phyloP scores from a whole-genome alignment of 1,140 invertebrate genomes.

The Myzus persicae region DNA sequence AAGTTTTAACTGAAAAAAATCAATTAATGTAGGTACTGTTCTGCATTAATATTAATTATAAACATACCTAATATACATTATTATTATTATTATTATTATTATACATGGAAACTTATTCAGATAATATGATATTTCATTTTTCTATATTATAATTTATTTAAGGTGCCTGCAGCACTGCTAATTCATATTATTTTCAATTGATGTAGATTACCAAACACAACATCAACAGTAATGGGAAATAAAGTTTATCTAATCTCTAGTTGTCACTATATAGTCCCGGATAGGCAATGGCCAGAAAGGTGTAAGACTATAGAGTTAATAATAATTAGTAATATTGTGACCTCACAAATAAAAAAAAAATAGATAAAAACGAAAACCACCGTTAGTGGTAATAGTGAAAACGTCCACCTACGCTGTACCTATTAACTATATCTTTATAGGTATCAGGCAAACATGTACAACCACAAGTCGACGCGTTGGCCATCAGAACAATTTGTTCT shows the following conservation, averaged over 20 bases:
- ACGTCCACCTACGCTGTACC: background rate
- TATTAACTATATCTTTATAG: background rate
- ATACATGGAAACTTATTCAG: background rate
- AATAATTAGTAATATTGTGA: background rate
- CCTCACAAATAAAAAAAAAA: background rate
- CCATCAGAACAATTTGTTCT: slow-evolving; percentile 19
- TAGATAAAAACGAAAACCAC: background rate
- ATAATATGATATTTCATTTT: background rate
- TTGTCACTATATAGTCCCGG: background rate
- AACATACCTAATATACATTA: background rate
- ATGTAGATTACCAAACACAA: background rate
- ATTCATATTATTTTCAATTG: background rate
- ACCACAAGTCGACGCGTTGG: background rate
- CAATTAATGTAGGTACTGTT: background rate
- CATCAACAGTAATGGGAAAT: background rate
- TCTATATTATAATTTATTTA: background rate
- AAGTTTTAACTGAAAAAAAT: background rate
- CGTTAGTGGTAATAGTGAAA: background rate
- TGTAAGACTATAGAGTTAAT: too few relatives aligned
- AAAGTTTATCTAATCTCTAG: background rate
- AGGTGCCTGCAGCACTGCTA: background rate
- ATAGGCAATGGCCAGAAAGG: background rate
- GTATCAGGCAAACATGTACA: background rate
- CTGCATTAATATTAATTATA: background rate
- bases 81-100: background rate